Evolutionary conservation across 2,113 vertebrate species (phyloP).

Genomic region (Raja brachyura): DNA sequence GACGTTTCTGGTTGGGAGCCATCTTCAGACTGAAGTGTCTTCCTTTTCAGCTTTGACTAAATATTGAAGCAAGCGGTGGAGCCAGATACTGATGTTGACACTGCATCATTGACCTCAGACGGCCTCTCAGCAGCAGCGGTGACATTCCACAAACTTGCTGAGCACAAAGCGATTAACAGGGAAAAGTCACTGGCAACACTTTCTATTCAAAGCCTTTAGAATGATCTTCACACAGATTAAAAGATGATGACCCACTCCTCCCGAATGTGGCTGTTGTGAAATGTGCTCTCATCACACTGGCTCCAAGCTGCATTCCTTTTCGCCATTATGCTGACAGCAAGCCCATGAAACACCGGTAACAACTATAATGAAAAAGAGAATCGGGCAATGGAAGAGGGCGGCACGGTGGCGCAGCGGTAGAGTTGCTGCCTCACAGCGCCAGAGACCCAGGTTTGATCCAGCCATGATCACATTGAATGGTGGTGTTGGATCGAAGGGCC

Average conservation of each 20-base stretch:
- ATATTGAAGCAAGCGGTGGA: neutral
- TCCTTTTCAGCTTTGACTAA: neutral
- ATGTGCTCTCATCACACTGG: neutral
- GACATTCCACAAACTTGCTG: neutral
- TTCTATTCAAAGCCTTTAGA: neutral
- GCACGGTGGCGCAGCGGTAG: too few relatives aligned
- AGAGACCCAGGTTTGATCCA: too few relatives aligned
- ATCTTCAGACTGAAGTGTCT: too few relatives aligned
- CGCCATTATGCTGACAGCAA: neutral
- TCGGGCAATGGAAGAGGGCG: neutral
- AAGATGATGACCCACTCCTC: neutral
- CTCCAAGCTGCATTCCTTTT: neutral
- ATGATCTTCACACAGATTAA: neutral
- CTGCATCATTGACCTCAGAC: neutral
- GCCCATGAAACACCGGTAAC: neutral
- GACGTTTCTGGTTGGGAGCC: too few relatives aligned
- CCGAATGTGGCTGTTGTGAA: neutral
- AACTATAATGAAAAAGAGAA: neutral
- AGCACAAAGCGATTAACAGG: neutral
- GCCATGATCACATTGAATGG: too few relatives aligned
- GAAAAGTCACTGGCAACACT: neutral
- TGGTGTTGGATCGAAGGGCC: too few relatives aligned
- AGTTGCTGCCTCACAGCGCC: too few relatives aligned
- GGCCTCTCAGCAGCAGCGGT: neutral
- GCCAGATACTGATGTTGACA: neutral